These are phyloP conservation scores for Chionoecetes opilio DNA, from an alignment of 1,140 invertebrate species.

Conservation along the genomic window DNA sequence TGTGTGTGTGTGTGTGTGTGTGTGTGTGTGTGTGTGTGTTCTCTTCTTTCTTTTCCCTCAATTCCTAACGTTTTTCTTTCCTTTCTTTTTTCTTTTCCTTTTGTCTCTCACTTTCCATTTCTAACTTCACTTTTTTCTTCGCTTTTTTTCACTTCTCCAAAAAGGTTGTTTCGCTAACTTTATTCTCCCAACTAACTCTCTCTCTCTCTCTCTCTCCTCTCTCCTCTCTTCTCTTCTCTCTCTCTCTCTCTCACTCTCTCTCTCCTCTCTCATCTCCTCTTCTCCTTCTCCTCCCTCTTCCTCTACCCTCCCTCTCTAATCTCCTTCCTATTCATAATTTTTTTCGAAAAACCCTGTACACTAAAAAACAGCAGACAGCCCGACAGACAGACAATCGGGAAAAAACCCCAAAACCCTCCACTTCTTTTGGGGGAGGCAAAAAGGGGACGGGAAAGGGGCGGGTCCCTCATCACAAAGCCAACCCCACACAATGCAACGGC, in stretches of 20 bases:
- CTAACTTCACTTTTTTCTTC: not conserved
- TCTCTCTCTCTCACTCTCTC: not conserved
- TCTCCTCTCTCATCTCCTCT: not conserved
- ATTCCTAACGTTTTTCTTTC: not conserved
- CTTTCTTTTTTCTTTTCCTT: not conserved
- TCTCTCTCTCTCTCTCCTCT: not conserved
- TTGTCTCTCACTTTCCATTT: not conserved
- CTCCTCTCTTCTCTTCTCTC: not conserved
- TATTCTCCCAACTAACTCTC: too few species aligned
- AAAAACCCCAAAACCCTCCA: too few species aligned
- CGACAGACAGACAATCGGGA: too few species aligned
- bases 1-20: too few species aligned
- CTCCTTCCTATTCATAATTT: not conserved
- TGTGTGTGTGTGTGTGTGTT: too few species aligned
- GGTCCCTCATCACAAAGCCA: too few species aligned
- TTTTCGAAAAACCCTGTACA: not conserved
- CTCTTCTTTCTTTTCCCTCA: too few species aligned
- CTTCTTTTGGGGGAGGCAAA: too few species aligned
- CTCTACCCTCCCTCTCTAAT: not conserved
- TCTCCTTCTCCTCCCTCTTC: not conserved
- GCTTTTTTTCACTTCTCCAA: not conserved
- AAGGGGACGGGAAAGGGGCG: too few species aligned
- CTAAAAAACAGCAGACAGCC: too few species aligned
- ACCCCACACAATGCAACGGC: too few species aligned
- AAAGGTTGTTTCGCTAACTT: too few species aligned